Base-by-base conservation (phyloP, 2,113 vertebrate genomes). In the Uria aalge region DNA sequence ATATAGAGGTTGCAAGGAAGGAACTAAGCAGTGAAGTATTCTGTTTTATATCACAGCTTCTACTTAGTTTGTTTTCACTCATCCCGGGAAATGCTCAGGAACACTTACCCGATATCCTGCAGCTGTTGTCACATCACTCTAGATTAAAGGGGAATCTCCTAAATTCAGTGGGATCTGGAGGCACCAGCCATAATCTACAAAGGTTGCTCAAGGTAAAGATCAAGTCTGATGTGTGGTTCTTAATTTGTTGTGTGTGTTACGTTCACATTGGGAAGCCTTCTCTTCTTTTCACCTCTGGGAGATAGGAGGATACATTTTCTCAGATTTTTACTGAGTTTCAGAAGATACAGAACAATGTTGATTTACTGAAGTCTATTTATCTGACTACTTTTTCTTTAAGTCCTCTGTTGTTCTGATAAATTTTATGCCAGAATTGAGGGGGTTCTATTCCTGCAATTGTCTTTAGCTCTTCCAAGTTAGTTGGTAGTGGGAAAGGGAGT, bases 21-120 rank as follows among this genome's bases (percentile, higher is more conserved):
- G 97, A 97, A 97, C 92, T 94, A 96, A 97, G 97, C 97, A 97
- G 97, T 98, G 97, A 98, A 98, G 97, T 98, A 40, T 98, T 98
- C 95, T 98, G 97, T 98, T 98, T 98, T 98, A 94, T 98, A 95
- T 96, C 97, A 93, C 98, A 99, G 99, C 98, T 99, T 96, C 98
- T 99, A 92, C 97, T 98, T 98, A 99, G 99, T 97, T 98, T 99
- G 94, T 98, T 99, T 98, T 97, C 98, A 97, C 98, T 98, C 86
- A 98, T 99, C 95, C 98, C 98, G 78, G 98, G 98, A 93, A 98
- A 98, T 91, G 98, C 99, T 97, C 98, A 99, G 97, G 98, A 98
- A 98, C 98, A 98, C 97, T 98, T 99, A 97, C 98, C 98, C 1
- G 98, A 99, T 97, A 98, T 97, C 98, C 97, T 99, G 96, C 98